These are phyloP conservation scores for Remorina albescens DNA, from an alignment of 2,797 vertebrate species.

Conservation along the genomic window DNA sequence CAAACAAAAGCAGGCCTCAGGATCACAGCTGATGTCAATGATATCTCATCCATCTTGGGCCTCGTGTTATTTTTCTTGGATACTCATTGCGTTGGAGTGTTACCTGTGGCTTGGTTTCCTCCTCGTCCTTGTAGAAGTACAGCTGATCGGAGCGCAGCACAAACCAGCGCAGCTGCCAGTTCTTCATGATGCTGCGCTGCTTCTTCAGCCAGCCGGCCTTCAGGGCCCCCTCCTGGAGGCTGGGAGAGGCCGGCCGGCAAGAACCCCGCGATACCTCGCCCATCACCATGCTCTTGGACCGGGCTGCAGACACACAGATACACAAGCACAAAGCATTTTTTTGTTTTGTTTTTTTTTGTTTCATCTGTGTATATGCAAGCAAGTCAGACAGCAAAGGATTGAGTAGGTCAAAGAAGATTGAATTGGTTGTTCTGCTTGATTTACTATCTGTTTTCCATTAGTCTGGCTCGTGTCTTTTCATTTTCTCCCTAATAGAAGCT, in stretches of 20 bases:
- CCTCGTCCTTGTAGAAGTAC: constrained; percentile 95
- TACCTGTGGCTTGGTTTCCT: constrained; percentile 95
- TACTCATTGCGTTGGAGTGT: background rate
- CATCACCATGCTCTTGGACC: constrained; percentile 97
- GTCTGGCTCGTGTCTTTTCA: constrained; percentile 17
- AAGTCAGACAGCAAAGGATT: background rate
- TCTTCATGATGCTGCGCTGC: constrained; percentile 95
- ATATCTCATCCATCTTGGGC: too few species aligned
- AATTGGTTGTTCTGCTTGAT: constrained; percentile 5
- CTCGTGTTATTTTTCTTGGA: too few species aligned
- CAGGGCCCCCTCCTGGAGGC: constrained; percentile 86
- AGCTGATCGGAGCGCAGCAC: constrained; percentile 92
- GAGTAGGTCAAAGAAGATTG: constrained; percentile 9
- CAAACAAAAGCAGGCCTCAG: background rate
- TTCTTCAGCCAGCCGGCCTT: constrained; percentile 96
- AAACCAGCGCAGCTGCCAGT: constrained; percentile 97
- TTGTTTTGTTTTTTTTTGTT: too few species aligned
- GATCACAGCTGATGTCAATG: background rate
- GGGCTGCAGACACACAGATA: constrained; percentile 78
- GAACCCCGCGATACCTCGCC: constrained; percentile 88
- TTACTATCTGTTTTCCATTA: background rate
- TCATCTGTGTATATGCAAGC: background rate
- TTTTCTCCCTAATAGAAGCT: constrained; percentile 32
- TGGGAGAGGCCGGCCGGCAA: constrained; percentile 80
- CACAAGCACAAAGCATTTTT: constrained; percentile 16